A percentile compares a stretch with the other conserved stretches of the same genome.
These are phyloP conservation scores for Gryllus longicercus DNA, from an alignment of 2,888 invertebrate genomes.

Conservation along the genomic window DNA sequence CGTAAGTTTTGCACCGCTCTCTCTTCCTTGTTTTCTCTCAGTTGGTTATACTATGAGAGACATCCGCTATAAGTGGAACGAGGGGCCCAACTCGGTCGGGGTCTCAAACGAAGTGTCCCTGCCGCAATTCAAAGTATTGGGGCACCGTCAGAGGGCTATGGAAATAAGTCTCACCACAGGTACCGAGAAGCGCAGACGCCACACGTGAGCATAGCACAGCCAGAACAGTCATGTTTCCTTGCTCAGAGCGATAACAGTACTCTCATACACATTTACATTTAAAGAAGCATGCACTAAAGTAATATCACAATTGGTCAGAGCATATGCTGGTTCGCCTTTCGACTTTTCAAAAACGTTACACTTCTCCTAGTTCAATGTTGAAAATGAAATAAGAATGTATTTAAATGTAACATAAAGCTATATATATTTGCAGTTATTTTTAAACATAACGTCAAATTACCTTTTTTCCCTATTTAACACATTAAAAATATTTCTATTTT, in stretches of 20 bases:
- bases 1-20: conserved; percentile 21
- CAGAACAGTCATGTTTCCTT: background rate
- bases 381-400: background rate
- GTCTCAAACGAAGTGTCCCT: conserved; percentile 93
- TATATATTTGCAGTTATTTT: background rate
- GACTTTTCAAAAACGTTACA: background rate
- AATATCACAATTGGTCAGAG: conserved; percentile 11
- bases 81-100: conserved; percentile 91
- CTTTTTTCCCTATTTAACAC: no score
- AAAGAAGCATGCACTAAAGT: conserved; percentile 17
- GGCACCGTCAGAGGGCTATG: conserved; percentile 92
- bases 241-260: conserved; percentile 2
- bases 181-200: conserved; percentile 50
- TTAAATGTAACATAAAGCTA: background rate
- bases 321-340: conserved; percentile 17
- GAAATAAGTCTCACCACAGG: conserved; percentile 96
- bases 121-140: conserved; percentile 97
- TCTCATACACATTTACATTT: conserved; percentile 17
- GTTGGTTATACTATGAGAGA: conserved; percentile 98
- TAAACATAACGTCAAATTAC: background rate
- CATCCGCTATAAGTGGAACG: conserved; percentile 96
- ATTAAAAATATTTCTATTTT: no score
- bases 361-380: background rate
- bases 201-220: conserved; percentile 17
- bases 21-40: conserved; percentile 47